Evolutionary conservation across 2,797 vertebrate species (phyloP).

Genomic region (Anguilla obscura): DNA sequence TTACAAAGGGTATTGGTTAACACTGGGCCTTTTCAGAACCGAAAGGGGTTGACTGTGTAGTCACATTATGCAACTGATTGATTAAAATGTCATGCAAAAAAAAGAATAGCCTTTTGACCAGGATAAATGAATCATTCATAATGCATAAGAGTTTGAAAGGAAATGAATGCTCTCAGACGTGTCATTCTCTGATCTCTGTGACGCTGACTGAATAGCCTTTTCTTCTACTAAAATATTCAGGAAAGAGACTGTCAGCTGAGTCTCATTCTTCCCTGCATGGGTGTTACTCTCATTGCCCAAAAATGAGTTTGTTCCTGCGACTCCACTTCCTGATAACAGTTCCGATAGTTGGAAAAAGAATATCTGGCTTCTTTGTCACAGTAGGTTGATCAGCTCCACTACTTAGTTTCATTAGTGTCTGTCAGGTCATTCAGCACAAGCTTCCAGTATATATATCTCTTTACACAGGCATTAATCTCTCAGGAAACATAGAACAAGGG

Average conservation of each 20-base stretch:
- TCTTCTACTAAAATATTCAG: neutral
- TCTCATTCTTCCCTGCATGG: neutral
- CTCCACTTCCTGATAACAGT: neutral
- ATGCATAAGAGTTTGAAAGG: constrained; percentile 7
- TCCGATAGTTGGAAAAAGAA: neutral
- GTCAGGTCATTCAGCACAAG: neutral
- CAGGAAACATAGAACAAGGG: neutral
- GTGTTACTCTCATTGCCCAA: neutral
- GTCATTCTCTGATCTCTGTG: constrained; percentile 10
- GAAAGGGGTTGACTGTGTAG: neutral
- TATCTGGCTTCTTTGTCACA: neutral
- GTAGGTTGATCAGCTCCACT: neutral
- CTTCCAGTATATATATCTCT: neutral
- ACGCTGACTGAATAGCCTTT: constrained; percentile 1
- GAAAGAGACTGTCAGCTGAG: neutral
- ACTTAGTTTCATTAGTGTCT: neutral
- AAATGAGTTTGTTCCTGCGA: neutral
- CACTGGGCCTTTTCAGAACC: neutral
- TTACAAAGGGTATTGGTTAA: neutral
- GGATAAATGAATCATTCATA: neutral
- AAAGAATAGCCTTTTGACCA: neutral
- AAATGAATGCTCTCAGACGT: neutral
- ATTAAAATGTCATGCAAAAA: neutral
- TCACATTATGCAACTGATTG: neutral
- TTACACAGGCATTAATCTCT: neutral